Conservation (phyloP, 2,797 vertebrate species). For the Sarcophilus harrisii region DNA sequence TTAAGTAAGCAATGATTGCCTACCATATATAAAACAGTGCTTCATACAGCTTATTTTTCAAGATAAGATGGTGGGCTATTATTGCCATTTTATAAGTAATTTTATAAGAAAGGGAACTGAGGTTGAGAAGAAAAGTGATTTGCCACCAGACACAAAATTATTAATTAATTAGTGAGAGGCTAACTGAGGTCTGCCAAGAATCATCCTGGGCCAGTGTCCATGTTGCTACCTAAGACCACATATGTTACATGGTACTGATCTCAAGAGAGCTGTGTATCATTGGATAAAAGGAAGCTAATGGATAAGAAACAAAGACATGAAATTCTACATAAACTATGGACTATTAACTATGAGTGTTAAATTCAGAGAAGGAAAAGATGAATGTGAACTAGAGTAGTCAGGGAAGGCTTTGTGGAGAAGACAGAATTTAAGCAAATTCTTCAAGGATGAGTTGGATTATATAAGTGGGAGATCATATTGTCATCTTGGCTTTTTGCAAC, state of each 20-base stretch:
- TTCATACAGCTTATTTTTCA: background rate
- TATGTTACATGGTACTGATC: background rate
- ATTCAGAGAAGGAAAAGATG: background rate
- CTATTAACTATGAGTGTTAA: background rate
- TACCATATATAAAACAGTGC: background rate
- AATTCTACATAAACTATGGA: background rate
- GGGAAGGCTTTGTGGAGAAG: background rate
- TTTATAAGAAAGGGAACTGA: background rate
- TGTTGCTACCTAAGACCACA: background rate
- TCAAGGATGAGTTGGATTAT: background rate
- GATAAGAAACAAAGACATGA: background rate
- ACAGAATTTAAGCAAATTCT: background rate
- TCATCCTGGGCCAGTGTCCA: background rate
- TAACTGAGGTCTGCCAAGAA: background rate
- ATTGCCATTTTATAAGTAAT: background rate
- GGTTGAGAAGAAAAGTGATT: background rate
- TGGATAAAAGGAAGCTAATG: background rate
- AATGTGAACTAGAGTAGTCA: background rate
- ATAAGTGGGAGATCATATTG: background rate
- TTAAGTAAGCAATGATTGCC: background rate
- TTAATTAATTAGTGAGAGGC: background rate
- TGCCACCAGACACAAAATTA: background rate
- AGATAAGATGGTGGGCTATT: background rate
- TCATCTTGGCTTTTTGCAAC: background rate
- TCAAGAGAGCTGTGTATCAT: background rate